A percentile compares a stretch with the other conserved stretches of the same genome.
phyloP scores from a whole-genome alignment of 2,888 invertebrate species.

The Dasysyrphus albostriatus region DNA sequence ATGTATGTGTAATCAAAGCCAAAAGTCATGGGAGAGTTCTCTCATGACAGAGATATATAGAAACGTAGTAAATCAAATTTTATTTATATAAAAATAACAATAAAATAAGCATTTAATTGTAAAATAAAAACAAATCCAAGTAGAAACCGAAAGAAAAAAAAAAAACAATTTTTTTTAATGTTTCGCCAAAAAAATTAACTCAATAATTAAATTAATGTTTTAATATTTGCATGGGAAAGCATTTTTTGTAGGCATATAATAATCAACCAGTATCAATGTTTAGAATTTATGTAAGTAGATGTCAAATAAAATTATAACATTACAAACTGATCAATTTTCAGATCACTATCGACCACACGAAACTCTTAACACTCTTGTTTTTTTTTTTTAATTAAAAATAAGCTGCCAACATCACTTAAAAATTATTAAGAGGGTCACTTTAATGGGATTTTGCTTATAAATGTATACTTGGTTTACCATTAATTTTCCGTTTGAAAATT shows the following conservation, averaged over 20 bases:
- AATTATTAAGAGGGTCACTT: background rate
- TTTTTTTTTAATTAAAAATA: constrained; percentile 1
- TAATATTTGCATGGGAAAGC: constrained; percentile 41
- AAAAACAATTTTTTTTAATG: background rate
- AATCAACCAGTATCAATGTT: constrained; percentile 39
- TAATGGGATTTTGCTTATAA: background rate
- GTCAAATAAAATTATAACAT: constrained; percentile 2
- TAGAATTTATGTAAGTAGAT: constrained; percentile 42
- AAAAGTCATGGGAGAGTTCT: constrained; percentile 57
- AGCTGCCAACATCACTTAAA: background rate
- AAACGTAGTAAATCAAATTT: constrained; percentile 63
- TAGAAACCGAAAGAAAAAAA: constrained; percentile 5
- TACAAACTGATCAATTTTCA: constrained; percentile 23
- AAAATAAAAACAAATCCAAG: constrained; percentile 37
- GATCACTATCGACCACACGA: constrained; percentile 6
- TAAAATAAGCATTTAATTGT: constrained; percentile 67
- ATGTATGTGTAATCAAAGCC: constrained; percentile 76
- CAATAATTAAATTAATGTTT: constrained; percentile 59
- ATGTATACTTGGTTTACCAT: constrained; percentile 47
- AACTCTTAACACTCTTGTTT: constrained; percentile 15
- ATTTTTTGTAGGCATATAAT: constrained; percentile 31
- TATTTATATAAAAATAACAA: constrained; percentile 60
- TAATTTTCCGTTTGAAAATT: constrained; percentile 60
- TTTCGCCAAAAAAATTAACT: constrained; percentile 54
- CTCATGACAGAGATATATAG: constrained; percentile 55